These are phyloP conservation scores for Trachops cirrhosus DNA, from an alignment of 2,797 vertebrate genomes.

Conservation along the genomic window DNA sequence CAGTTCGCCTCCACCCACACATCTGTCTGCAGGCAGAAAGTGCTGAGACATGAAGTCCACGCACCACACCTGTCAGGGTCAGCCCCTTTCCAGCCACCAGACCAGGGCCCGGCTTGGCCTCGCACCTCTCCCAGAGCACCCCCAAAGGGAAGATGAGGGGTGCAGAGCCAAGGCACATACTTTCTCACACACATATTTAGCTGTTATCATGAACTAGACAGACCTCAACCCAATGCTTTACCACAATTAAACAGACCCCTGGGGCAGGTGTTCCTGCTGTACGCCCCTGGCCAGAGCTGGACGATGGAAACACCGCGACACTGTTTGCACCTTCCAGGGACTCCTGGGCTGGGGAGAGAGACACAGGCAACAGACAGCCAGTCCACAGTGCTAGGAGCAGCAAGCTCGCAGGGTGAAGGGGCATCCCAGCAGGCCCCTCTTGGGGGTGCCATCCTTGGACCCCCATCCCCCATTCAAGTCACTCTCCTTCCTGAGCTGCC, in stretches of 20 bases:
- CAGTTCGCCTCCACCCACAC: not conserved
- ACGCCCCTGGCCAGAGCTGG: accelerated
- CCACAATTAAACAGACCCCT: accelerated
- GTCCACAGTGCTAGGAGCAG: accelerated
- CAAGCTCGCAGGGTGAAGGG: accelerated
- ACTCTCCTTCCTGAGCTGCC: not conserved
- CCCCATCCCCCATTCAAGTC: accelerated
- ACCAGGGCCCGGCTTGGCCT: not conserved
- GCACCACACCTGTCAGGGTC: accelerated
- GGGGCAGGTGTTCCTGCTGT: accelerated
- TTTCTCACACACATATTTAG: too few relatives aligned
- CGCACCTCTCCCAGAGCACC: not conserved
- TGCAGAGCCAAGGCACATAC: accelerated
- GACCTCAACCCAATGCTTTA: accelerated
- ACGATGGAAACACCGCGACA: not conserved
- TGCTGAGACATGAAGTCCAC: accelerated
- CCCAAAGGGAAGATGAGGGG: not conserved
- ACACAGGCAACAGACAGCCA: not conserved
- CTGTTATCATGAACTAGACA: not conserved
- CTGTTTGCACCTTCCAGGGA: not conserved
- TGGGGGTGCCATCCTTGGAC: not conserved
- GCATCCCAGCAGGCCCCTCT: not conserved
- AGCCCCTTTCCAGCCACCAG: not conserved
- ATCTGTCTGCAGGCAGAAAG: not conserved
- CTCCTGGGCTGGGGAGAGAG: not conserved